Conservation (phyloP, 2,113 vertebrate genomes). For the Hemicordylus capensis region DNA sequence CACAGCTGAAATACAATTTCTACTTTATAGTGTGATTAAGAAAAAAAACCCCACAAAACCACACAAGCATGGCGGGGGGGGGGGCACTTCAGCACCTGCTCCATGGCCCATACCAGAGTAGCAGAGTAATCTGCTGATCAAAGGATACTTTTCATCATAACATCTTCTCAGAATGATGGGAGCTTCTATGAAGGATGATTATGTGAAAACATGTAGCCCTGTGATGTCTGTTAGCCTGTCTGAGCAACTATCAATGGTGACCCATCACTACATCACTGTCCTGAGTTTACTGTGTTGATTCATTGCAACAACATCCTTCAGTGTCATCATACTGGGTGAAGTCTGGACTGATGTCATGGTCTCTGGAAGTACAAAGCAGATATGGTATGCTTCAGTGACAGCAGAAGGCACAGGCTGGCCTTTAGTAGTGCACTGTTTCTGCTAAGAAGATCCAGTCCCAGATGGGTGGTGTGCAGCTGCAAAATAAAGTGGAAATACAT, state of each 20-base stretch:
- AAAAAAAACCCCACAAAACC: background rate
- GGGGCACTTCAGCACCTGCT: conserved; percentile 41
- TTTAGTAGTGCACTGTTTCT: too few relatives aligned
- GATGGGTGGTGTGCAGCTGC: too few relatives aligned
- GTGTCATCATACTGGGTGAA: background rate
- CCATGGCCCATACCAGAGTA: conserved; percentile 20
- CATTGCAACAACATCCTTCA: background rate
- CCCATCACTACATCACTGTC: background rate
- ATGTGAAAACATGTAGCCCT: background rate
- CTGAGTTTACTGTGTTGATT: background rate
- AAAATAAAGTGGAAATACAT: too few relatives aligned
- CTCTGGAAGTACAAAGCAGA: background rate
- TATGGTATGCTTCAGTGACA: background rate
- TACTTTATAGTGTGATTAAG: conserved; percentile 32
- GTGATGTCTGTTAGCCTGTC: background rate
- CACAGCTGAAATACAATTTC: conserved; percentile 69
- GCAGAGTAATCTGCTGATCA: background rate
- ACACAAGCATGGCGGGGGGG: accelerated
- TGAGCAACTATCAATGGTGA: background rate
- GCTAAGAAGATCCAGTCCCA: too few relatives aligned
- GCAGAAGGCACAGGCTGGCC: background rate
- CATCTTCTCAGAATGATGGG: background rate
- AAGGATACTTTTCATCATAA: background rate
- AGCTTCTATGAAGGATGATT: background rate
- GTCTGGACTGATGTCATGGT: background rate